phyloP scores from a whole-genome alignment of 2,113 vertebrate genomes.

The Dinomys branickii region DNA sequence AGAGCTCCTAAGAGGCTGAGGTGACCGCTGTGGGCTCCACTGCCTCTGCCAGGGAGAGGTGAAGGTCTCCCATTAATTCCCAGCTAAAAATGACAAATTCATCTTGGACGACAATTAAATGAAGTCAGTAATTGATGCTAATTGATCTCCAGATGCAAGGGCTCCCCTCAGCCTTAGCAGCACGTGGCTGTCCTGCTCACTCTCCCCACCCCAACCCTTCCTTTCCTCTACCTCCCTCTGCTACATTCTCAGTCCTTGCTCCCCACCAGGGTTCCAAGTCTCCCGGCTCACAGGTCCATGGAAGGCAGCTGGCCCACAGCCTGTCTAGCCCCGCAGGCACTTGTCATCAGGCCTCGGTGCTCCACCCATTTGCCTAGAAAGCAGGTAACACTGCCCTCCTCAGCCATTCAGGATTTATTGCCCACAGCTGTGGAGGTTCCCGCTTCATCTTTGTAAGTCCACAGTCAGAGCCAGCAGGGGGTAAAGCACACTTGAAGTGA shows the following conservation, averaged over 20 bases:
- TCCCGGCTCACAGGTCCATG: neutral
- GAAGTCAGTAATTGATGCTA: conserved; percentile 95
- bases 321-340: neutral
- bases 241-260: neutral
- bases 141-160: conserved; percentile 91
- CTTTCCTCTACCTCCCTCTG: conserved; percentile 37
- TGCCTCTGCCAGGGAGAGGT: conserved; percentile 90
- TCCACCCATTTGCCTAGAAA: conserved; percentile 49
- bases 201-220: conserved; percentile 33
- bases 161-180: conserved; percentile 81
- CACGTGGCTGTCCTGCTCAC: conserved; percentile 71
- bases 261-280: neutral
- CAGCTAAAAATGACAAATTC: conserved; percentile 94
- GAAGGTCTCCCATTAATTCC: conserved; percentile 93
- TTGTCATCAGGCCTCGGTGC: conserved; percentile 7
- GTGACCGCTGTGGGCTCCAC: conserved; percentile 80
- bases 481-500: conserved; percentile 89
- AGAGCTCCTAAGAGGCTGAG: conserved; percentile 68
- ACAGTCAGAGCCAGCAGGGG: conserved; percentile 82
- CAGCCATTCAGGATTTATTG: conserved; percentile 87
- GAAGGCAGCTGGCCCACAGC: conserved; percentile 47
- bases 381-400: conserved; percentile 84
- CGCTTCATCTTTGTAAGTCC: conserved; percentile 90
- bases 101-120: conserved; percentile 94
- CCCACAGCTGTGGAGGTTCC: conserved; percentile 90